Evolutionary conservation across 2,113 vertebrate species (phyloP), one percentile per base, ranked within the genome.

Genomic region (Pachyramphus minor): DNA sequence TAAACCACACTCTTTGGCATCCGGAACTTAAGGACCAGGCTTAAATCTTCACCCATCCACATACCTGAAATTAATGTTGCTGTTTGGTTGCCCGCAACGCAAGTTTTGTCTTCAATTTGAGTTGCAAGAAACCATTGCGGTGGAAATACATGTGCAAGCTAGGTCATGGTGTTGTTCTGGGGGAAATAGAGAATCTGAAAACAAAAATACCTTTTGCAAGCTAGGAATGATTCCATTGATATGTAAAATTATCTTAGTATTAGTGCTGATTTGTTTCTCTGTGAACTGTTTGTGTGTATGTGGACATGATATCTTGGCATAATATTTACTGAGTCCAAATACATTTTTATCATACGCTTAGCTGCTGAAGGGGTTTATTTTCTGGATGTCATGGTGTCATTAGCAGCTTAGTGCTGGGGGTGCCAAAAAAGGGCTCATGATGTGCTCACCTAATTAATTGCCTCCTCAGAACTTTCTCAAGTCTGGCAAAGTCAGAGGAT

Each of bases 231-330:
- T 59, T 66, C 30, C 14, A 69, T 1, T 71, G 17, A 50, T 62
- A 30, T 11, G 58, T 58, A 21, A 56, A 76, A 56, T 53, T 28
- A 17, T 64, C 22, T 62, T 56, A 35, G 35, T 27, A 44, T 39
- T 62, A 27, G 25, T 41, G 33, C 14, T 64, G 33, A 15, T 73
- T 83, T 68, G 8, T 49, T 11, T 12, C 33, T 72, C 24, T 56
- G 27, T 33, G 41, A 73, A 24, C 14, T 81, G 31, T 62, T 73
- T 56, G 16, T 14, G 7, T 60, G n/a, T n/a, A 12, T 24, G 3
- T 17, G 42, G 35, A 72, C 27, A 27, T 0, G 0, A 68, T 75
- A 37, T 4, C 6, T 58, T 60, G 52, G 50, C 14, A 20, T n/a
- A 50, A 14, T 11, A 58, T 58, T 80, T 56, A 62, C 21, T 58